phyloP scores from a whole-genome alignment of 1,140 invertebrate species.

The Pseudomyrmex concolor region DNA sequence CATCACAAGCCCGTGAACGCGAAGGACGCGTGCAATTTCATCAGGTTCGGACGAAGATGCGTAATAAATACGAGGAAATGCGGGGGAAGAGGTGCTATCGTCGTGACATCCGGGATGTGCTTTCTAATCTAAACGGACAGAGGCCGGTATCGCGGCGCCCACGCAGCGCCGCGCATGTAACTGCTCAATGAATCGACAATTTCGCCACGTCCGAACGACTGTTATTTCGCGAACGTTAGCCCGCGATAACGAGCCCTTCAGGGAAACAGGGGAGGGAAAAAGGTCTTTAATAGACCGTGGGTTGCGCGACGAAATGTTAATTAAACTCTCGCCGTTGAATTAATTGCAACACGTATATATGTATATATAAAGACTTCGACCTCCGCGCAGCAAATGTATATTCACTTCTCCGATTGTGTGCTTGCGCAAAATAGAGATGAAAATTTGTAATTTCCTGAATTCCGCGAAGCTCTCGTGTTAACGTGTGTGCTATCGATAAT shows the following conservation, averaged over 20 bases:
- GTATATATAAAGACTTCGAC: too few relatives aligned
- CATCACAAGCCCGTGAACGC: neutral
- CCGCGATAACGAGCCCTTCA: neutral
- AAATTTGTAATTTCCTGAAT: slow-evolving; percentile 3
- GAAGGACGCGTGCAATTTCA: slow-evolving; percentile 59
- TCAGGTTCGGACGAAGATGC: slow-evolving; percentile 56
- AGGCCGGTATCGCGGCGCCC: slow-evolving; percentile 76
- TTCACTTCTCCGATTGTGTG: slow-evolving; percentile 7
- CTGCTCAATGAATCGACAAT: slow-evolving; percentile 76
- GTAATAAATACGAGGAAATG: slow-evolving; percentile 81
- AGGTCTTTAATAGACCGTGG: neutral
- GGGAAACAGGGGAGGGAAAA: neutral
- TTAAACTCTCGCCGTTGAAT: slow-evolving; percentile 18
- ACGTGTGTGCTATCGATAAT: neutral
- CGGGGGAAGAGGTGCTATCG: slow-evolving; percentile 81
- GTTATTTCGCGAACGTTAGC: slow-evolving; percentile 28
- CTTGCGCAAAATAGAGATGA: slow-evolving; percentile 9
- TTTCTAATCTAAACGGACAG: slow-evolving; percentile 81
- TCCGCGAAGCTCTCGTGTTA: neutral
- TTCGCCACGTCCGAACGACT: slow-evolving; percentile 59
- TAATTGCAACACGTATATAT: neutral
- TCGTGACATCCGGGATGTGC: slow-evolving; percentile 82
- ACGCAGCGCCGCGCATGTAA: slow-evolving; percentile 73
- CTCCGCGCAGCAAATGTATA: neutral
- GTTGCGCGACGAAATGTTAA: neutral